Base-by-base conservation (phyloP, 2,113 vertebrate genomes). In the Scolopax mira region DNA sequence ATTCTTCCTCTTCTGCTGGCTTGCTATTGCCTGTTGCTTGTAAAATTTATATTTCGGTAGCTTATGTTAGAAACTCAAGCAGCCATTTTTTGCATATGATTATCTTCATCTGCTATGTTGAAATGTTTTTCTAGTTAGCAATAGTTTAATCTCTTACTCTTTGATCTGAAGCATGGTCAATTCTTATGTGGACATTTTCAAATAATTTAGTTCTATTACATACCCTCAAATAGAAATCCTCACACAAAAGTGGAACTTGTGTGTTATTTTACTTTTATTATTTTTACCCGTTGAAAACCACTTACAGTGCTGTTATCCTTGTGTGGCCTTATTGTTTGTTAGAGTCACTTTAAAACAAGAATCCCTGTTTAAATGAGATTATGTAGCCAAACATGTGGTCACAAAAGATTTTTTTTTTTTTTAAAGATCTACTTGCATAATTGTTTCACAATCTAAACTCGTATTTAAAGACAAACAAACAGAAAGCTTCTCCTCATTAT, bases 341-440 rank as follows among this genome's bases (percentile, higher is more conserved):
- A 62, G 31, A 91, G 72, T 86, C 28, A 74, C 57, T 96, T 90
- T 69, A 65, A 89, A 91, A 57, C 65, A 88, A 90, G 83, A 90
- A 75, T 80, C 88, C 18, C 60, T 79, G 60, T 78, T 94, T 74
- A 71, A 80, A 84, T 80, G 79, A 90, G 88, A 90, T 96, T 79
- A 66, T 79, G 30, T 35, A 66, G 89, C 66, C 66, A 88, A 91
- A 73, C 25, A 57, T 41, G 85, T 77, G 87, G 44, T 41, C 74
- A 74, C 51, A 84, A 60, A 90, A 90, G 42, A 33, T 51, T 90
- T 94, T 90, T 94, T 90, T 94, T 90, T 94, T 84, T 28, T 94
- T 84, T 28, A 13, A 83, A 90, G 82, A 65, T 79, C 37, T 84
- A 35, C 52, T 90, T 92, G 85, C 48, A 35, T 84, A 65, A 84